Evolutionary conservation across 2,888 invertebrate species (phyloP), one percentile per base, ranked within the genome.

Genomic region (Macaria liturata): DNA sequence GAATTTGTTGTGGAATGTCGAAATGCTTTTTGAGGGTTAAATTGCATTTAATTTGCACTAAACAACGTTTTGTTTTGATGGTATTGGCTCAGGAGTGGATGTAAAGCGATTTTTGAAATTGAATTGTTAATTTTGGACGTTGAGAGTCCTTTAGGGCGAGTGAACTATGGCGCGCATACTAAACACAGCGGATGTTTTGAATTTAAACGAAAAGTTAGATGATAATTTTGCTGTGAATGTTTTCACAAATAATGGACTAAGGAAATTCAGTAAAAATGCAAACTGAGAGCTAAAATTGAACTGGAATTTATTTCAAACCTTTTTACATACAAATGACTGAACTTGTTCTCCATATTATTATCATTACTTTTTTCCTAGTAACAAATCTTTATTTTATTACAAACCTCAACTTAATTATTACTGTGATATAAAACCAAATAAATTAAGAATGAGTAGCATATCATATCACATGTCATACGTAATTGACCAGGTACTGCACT

Each of bases 11-110:
- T 84, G 90, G 90, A 88, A 86, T 86, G 83, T 81, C 77, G 82
- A 81, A 84, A 88, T 87, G 88, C 86, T 84, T 83, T 86, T 87
- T 85, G 88, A 83, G 85, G 85, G 86, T 84, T 89, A 84, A 88
- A 89, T 90, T 86, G 87, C 88, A 86, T 85, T 90, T 91, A 91
- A 91, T 90, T 88, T 88, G 84, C 84, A 88, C 86, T 90, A 88
- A 88, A 89, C 84, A 85, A 88, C 76, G 76, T 75, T 76, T 74
- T 76, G 77, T 84, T 86, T 84, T 86, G 84, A 85, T 79, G 74
- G 68, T 66, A 66, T 68, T 68, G 74, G 73, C 65, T 67, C 71
- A 70, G 66, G 69, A 72, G 72, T 71, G 69, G 74, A 68, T 65
- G 66, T 68, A 67, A 70, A 72, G 68, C 65, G 65, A 66, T 69